Evolutionary conservation across 2,888 invertebrate genomes (phyloP).

Genomic region (Scrobipalpa atriplicella): DNA sequence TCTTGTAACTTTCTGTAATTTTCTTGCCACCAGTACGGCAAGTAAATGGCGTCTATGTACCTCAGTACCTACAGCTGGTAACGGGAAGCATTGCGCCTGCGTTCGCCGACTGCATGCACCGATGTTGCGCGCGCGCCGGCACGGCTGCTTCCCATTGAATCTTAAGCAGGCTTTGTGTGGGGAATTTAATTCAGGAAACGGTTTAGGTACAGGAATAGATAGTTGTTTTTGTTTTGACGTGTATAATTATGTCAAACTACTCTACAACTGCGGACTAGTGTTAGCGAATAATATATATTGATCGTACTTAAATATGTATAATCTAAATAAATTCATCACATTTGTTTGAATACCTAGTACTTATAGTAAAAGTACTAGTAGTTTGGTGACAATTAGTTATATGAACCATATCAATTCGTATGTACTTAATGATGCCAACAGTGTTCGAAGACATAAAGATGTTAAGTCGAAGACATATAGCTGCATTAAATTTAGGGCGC

Average conservation of each 20-base stretch:
- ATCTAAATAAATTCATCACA: too few relatives aligned
- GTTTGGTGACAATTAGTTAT: too few relatives aligned
- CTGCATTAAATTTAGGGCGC: too few relatives aligned
- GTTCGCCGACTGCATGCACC: slow-evolving; percentile 32
- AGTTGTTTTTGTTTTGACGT: not conserved
- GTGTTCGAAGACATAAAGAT: too few relatives aligned
- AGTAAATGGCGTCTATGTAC: slow-evolving; percentile 56
- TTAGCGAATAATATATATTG: too few relatives aligned
- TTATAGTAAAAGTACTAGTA: too few relatives aligned
- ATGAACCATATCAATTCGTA: too few relatives aligned
- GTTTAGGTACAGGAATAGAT: not conserved
- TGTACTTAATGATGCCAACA: too few relatives aligned
- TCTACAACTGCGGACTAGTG: not conserved
- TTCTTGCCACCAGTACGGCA: slow-evolving; percentile 41
- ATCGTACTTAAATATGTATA: too few relatives aligned
- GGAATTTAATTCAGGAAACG: not conserved
- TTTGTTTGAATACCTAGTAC: too few relatives aligned
- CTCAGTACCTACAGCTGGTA: slow-evolving; percentile 57
- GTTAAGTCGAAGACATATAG: too few relatives aligned
- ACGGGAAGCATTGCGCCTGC: slow-evolving; percentile 66
- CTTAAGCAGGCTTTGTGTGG: slow-evolving; percentile 15
- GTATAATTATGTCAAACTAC: not conserved
- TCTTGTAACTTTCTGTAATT: too few relatives aligned
- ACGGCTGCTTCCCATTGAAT: slow-evolving; percentile 22
- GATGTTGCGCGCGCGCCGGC: not conserved